Base-by-base conservation (phyloP, 2,113 vertebrate species). In the Caranx ignobilis region DNA sequence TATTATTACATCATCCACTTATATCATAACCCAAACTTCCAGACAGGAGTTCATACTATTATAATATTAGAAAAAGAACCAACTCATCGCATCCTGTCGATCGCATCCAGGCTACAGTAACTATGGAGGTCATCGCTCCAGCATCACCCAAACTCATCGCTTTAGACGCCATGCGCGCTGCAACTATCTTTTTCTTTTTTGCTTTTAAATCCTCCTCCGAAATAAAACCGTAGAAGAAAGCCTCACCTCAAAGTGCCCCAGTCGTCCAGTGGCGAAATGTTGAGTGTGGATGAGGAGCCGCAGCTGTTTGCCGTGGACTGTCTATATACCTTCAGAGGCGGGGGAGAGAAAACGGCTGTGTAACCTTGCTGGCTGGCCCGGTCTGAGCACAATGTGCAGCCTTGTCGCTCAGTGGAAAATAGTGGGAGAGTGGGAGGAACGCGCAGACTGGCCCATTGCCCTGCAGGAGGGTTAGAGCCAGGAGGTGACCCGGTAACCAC, bases 401-500 rank as follows among this genome's bases (percentile, higher is more conserved):
- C 89, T 91, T 86, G 85, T 88, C 59, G 82, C 82, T 89, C 79
- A 73, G 79, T 87, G 87, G 79, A 84, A 85, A 81, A 70, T 48
- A 84, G 89, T 90, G 90, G 89, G 92, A 90, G 90, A 84, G 89
- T 90, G 90, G 89, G 92, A 90, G 90, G 86, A 88, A 77, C 89
- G 61, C 26, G 61, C 84, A 75, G 62, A 41, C 64, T 86, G 86
- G 87, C 84, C 83, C 83, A 2, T 1, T 84, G 87, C 82, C 88
- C 79, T 59, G 81, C 79, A 83, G 72, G 72, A 87, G 88, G 57
- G 64, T 26, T 47, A 61, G 54, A 87, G 66, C 83, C 85, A 77
- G 74, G 86, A 87, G 81, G 83, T 85, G 88, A 90, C 86, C 89
- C 77, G 76, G 69, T 81, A 84, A 81, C 84, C 64, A 34, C 74